These are phyloP conservation scores for Eucidaris tribuloides DNA, from an alignment of 35 echinoderm and acorn worm genomes.

Conservation along the genomic window DNA sequence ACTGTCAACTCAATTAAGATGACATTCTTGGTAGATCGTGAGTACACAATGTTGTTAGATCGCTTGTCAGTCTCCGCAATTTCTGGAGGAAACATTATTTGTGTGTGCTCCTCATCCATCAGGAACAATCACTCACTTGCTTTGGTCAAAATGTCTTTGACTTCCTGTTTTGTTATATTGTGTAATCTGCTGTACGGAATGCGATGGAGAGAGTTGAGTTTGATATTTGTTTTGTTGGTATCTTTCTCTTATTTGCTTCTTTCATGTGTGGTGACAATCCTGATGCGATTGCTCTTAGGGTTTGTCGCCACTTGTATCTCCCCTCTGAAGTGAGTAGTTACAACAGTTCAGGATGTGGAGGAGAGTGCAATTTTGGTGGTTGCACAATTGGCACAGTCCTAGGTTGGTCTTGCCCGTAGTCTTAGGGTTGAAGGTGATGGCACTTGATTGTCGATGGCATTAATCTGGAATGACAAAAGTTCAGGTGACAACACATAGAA, in stretches of 20 bases:
- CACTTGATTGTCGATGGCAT: neutral
- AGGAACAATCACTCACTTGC: too few species aligned
- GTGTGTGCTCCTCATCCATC: too few species aligned
- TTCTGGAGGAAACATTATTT: too few species aligned
- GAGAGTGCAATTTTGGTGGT: neutral
- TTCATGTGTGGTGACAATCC: neutral
- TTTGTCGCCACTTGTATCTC: neutral
- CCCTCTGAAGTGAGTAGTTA: neutral
- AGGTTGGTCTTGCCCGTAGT: neutral
- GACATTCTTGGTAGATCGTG: too few species aligned
- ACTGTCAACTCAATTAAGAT: too few species aligned
- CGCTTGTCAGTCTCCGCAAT: too few species aligned
- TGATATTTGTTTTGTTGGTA: neutral
- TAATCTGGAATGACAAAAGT: too few species aligned
- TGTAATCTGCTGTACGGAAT: neutral
- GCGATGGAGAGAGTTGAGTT: neutral
- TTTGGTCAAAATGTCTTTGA: too few species aligned
- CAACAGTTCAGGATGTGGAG: slow-evolving; percentile 6
- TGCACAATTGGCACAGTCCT: neutral
- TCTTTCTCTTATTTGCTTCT: slow-evolving; percentile 3
- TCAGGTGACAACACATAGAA: too few species aligned
- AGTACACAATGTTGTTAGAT: too few species aligned
- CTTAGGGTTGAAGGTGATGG: slow-evolving; percentile 4
- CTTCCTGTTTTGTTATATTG: too few species aligned
- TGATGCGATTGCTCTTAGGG: slow-evolving; percentile 10